A percentile compares a stretch with the other conserved stretches of the same genome.
phyloP scores from a whole-genome alignment of 2,113 vertebrate genomes.

The Chloropsis cyanopogon region DNA sequence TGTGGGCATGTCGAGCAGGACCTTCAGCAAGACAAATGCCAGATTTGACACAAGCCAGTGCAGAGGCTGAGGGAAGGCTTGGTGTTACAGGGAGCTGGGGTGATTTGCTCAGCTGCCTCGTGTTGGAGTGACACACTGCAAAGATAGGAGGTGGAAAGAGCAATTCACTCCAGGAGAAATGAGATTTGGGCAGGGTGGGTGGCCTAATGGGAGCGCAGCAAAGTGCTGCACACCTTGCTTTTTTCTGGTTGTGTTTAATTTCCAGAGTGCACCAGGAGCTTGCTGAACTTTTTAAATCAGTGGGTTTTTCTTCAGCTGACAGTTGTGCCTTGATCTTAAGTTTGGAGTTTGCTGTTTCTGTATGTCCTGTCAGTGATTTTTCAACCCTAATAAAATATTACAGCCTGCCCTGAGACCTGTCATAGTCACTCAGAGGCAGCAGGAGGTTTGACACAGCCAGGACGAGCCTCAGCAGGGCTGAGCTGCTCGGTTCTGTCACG shows the following conservation, averaged over 20 bases:
- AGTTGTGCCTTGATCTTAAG: not conserved
- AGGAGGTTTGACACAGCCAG: not conserved
- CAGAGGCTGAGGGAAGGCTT: not conserved
- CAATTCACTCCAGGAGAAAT: not conserved
- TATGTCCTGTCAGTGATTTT: not conserved
- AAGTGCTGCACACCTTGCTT: not conserved
- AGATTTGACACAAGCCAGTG: not conserved
- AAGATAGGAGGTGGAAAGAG: slow-evolving; percentile 19
- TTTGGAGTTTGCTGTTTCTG: not conserved
- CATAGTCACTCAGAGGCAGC: not conserved
- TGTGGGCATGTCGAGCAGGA: slow-evolving; percentile 2
- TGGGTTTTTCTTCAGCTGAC: not conserved
- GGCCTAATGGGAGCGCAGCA: slow-evolving; percentile 22
- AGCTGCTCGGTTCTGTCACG: not conserved
- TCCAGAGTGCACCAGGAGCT: not conserved
- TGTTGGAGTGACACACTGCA: not conserved
- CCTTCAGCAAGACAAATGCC: slow-evolving; percentile 13
- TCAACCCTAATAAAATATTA: not conserved
- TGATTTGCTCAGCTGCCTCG: not conserved
- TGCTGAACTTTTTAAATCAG: not conserved
- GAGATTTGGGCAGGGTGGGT: not conserved
- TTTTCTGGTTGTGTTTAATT: not conserved
- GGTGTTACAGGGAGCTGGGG: not conserved
- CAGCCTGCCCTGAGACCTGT: not conserved
- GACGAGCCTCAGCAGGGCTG: not conserved